Evolutionary conservation across 2,113 vertebrate genomes (phyloP), one percentile per base, ranked within the genome.

Genomic region (Nestor notabilis): DNA sequence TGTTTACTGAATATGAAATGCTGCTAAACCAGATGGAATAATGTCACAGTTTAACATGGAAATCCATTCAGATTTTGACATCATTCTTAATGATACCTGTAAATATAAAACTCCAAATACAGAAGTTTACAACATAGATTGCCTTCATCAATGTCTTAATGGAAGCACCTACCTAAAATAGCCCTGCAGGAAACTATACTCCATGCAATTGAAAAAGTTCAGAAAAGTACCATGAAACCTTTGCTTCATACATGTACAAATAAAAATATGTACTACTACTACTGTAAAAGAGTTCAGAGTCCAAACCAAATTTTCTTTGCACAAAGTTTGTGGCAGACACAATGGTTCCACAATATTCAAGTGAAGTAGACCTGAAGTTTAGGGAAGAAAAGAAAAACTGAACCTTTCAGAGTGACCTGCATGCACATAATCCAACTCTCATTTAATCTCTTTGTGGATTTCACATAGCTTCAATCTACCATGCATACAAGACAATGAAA

Each of bases 1-100:
- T 96, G 95, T 96, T 97, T 96, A 94, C 83, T 58, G 77, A 61
- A 81, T 71, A 89, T 83, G 92, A 95, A 95, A 95, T 95, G 94
- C 60, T 95, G 96, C 74, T 89, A 79, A 89, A 96, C 96, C 91
- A 94, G 96, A 94, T 39, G 21, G 60, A 92, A 91, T 89, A 82
- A 87, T 75, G 47, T 87, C 87, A 95, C 55, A 60, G 52, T 95
- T 95, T 33, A 92, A 66, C 46, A 70, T 31, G 61, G 86, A 90
- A 89, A 96, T 74, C 29, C 74, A 90, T 78, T 93, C 80, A 89
- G 63, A 93, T 90, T 90, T 96, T 95, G 50, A 81, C 83, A 89
- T 76, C 27, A 35, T 31, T 86, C 49, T 77, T 72, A 80, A 85
- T 28, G 39, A 41, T 53, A 66, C 68, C 21, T 44, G 37, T 50